Percentiles rank a stretch among this genome's conserved stretches.
phyloP scores from a whole-genome alignment of 2,113 vertebrate species.

The Microcebus jonahi region DNA sequence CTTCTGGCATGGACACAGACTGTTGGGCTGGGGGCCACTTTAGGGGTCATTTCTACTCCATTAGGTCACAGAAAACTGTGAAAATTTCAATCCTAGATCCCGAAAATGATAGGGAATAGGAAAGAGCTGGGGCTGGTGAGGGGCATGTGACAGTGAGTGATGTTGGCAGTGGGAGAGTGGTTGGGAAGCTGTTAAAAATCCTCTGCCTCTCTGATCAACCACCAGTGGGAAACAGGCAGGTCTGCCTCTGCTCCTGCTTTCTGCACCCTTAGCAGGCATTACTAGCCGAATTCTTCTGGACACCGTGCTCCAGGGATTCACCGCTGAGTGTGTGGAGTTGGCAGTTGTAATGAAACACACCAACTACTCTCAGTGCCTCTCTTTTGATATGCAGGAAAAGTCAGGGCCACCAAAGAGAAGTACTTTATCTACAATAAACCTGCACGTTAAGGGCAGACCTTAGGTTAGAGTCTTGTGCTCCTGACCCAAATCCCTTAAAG shows the following conservation, averaged over 20 bases:
- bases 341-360: background rate
- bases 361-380: background rate
- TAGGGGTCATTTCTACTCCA: background rate
- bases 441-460: background rate
- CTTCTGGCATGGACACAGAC: background rate
- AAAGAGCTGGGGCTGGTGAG: background rate
- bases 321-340: background rate
- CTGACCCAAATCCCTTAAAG: background rate
- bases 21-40: background rate
- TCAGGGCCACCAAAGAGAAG: background rate
- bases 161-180: background rate
- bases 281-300: slow-evolving; percentile 1
- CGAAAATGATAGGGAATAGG: background rate
- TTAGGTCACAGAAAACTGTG: background rate
- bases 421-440: background rate
- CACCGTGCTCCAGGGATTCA: background rate
- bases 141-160: background rate
- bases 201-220: background rate
- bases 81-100: background rate
- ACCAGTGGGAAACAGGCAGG: background rate
- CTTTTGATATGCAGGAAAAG: background rate
- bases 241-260: background rate
- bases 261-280: background rate
- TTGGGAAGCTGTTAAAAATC: background rate
- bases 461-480: background rate